Evolutionary conservation across 1,140 invertebrate species (phyloP), one percentile per base, ranked within the genome.

Genomic region (Caerostris darwini): DNA sequence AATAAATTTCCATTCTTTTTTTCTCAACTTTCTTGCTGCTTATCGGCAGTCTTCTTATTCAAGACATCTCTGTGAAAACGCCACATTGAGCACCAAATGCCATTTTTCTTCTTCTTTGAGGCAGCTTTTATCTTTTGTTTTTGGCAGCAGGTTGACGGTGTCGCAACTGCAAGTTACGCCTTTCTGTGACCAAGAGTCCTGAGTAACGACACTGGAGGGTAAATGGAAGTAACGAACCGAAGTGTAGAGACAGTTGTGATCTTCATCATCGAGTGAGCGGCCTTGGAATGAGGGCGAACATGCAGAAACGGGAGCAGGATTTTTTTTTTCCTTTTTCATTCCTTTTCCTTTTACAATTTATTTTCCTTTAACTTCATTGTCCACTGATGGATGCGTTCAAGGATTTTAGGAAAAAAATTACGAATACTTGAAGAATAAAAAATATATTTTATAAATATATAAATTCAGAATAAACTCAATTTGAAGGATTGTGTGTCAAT

Each of bases 171-270:
- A 12, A 85, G 83, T 85, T 85, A 85, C 83, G 86, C 86, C 86
- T 64, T 34, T 64, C 12, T 14, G 86, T 85, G 58, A 85, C 83
- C 83, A 85, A 85, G 83, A 88, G 50, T 64, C 59, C 86, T 88
- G 86, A 88, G 67, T 88, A 88, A 88, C 86, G 86, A 88, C 58
- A 53, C 86, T 53, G 86, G 14, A 58, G 82, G 82, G 82, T 58
- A 83, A 83, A 83, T 83, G 86, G 61, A 64, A 54, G 86, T 88
- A 88, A 88, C 86, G 61, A 88, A 88, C 86, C 86, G 86, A 58
- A 59, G 57, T 59, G 54, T 19, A 59, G 56, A 85, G 86, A 88
- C 86, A 88, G 58, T 88, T 57, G 86, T 64, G 58, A 64, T 88
- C 86, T 88, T 88, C 86, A 88, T 88, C 86, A 64, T 88, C 86